A percentile compares a stretch with the other conserved stretches of the same genome.
Conservation (phyloP, 2,113 vertebrate genomes). For the Elanus axillaris region DNA sequence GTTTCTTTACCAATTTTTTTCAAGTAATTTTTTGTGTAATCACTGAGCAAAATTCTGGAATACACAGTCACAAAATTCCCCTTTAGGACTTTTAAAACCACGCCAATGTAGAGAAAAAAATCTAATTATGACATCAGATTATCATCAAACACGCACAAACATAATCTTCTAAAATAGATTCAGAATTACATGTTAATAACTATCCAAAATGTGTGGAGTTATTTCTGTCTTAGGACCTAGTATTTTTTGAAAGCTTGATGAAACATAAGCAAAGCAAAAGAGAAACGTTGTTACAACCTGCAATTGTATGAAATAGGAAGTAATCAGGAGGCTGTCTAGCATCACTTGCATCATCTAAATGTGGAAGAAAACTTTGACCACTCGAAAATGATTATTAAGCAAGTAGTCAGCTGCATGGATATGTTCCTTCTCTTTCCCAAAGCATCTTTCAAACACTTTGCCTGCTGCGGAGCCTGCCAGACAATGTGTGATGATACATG, state of each 20-base stretch:
- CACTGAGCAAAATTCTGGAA: not conserved
- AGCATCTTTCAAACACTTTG: not conserved
- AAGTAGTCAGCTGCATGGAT: not conserved
- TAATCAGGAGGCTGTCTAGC: not conserved
- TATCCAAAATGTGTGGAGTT: not conserved
- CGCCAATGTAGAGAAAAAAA: not conserved
- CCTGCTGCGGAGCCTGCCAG: not conserved
- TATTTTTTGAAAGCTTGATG: not conserved
- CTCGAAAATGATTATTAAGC: not conserved
- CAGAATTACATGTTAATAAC: not conserved
- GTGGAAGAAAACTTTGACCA: not conserved
- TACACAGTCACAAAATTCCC: not conserved
- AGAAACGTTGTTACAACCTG: not conserved
- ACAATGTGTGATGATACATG: rapidly evolving
- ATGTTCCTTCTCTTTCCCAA: not conserved
- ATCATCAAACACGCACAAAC: not conserved
- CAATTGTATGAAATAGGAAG: not conserved
- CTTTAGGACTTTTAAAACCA: not conserved
- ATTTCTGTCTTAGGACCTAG: not conserved
- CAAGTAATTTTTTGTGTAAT: not conserved
- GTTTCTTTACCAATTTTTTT: not conserved
- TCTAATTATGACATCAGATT: not conserved
- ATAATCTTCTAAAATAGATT: not conserved
- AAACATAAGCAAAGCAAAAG: not conserved
- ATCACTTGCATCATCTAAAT: not conserved